phyloP scores from a whole-genome alignment of 2,797 vertebrate species.

The Hozukius guyotensis region DNA sequence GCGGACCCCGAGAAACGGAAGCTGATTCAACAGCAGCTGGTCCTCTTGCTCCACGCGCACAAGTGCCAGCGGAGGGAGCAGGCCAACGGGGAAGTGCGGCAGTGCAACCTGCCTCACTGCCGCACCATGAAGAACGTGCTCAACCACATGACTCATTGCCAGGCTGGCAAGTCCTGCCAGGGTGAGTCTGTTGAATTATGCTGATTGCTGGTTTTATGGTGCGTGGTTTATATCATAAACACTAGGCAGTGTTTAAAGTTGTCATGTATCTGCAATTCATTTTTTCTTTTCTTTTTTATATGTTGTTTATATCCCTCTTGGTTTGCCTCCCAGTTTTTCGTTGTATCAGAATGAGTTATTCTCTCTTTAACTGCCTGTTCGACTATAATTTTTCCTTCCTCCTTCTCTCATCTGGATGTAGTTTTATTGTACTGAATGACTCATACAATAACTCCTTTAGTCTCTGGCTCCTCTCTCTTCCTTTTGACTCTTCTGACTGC shows the following conservation, averaged over 20 bases:
- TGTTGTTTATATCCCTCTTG: constrained; percentile 22
- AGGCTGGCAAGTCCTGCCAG: constrained; percentile 98
- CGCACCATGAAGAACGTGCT: constrained; percentile 99
- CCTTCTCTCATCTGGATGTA: constrained; percentile 34
- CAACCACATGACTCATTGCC: constrained; percentile 99
- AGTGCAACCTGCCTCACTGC: constrained; percentile 96
- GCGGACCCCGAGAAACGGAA: constrained; percentile 98
- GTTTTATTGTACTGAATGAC: constrained; percentile 40
- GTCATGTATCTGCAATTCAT: constrained; percentile 13
- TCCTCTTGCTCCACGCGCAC: constrained; percentile 95
- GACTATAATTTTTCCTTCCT: constrained; percentile 1
- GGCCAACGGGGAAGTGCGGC: constrained; percentile 94
- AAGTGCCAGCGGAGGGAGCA: constrained; percentile 97
- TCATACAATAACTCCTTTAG: constrained; percentile 25
- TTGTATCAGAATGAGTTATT: constrained; percentile 23
- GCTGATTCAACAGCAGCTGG: constrained; percentile 97
- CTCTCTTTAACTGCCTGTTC: constrained; percentile 12
- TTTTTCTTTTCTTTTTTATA: not conserved
- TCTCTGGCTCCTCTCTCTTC: constrained; percentile 14
- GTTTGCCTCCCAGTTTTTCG: constrained; percentile 13
- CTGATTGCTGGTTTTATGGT: constrained; percentile 18
- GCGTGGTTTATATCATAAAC: constrained; percentile 22
- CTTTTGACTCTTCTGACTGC: not conserved
- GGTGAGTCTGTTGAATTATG: constrained; percentile 81
- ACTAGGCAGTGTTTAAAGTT: constrained; percentile 18